phyloP scores from a whole-genome alignment of 2,888 invertebrate genomes.

The Smittia sp. region DNA sequence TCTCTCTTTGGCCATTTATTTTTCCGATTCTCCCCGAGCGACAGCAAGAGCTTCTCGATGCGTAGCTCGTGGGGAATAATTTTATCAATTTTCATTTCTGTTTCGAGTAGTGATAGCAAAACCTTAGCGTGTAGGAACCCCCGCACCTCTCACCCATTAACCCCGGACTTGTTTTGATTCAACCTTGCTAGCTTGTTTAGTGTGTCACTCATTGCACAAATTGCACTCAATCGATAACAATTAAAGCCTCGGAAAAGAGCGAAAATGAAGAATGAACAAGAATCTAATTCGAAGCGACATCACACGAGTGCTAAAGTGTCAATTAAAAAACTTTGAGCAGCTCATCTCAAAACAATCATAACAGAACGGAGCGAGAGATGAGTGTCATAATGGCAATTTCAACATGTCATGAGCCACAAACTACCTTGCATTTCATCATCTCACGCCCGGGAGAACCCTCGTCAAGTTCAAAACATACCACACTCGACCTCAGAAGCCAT shows the following conservation, averaged over 20 bases:
- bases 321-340: neutral
- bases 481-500: neutral
- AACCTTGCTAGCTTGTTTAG: neutral
- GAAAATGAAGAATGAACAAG: neutral
- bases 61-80: too few species aligned
- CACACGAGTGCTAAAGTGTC: neutral
- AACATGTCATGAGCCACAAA: neutral
- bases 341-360: too few species aligned
- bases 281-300: neutral
- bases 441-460: neutral
- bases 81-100: too few species aligned
- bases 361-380: too few species aligned
- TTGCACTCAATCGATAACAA: slow-evolving; percentile 1
- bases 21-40: too few species aligned
- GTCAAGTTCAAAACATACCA: neutral
- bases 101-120: slow-evolving; percentile 1
- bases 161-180: neutral
- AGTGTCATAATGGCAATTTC: neutral
- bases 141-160: neutral
- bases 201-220: slow-evolving; percentile 4
- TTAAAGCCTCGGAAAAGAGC: neutral
- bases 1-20: too few species aligned
- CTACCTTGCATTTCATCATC: neutral
- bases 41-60: too few species aligned
- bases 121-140: neutral